Evolutionary conservation across 1,140 invertebrate genomes (phyloP), one percentile per base, ranked within the genome.

Genomic region (Melipona quadrifasciata): DNA sequence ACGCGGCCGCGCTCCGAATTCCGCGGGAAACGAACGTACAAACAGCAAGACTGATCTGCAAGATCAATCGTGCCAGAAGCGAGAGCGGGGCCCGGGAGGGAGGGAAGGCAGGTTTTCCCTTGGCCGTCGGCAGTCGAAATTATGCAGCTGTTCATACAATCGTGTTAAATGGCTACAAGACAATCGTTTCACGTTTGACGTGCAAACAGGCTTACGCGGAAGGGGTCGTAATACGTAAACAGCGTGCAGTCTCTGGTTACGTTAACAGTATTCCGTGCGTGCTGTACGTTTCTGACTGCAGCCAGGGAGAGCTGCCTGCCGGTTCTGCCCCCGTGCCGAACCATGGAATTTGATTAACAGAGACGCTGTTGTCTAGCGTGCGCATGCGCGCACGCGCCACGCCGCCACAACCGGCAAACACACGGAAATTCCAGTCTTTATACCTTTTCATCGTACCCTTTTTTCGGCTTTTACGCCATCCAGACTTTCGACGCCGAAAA

Each of bases 141-240:
- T 84, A 84, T 84, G 57, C 82, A 72, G 76, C 57, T 79, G 82
- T 71, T 84, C 67, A 67, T 79, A 84, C 75, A 61, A 24, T 79
- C 75, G 75, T 53, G 82, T 79, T 82, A 82, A 75, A 82, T 65
- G 80, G 79, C 21, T 75, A 82, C 80, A 82, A 82, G 80, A 82
- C 80, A 82, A 75, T 82, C 80, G 71, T 82, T 82, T 82, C 80
- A 67, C 80, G 72, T 82, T 82, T 67, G 71, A n/a, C 27, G 71
- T 67, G 61, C 55, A 82, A 82, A 73, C 80, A 75, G 27, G 80
- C 71, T 82, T 82, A 82, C 24, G 8, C 57, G 21, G 70, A 53
- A 61, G 14, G 55, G 55, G 39, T 72, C 67, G 34, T 82, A 82
- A 82, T 82, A 75, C 61, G 80, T 82, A 82, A 74, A 82, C 71